Evolutionary conservation across 1,140 invertebrate species (phyloP).

Genomic region (Thalassaphorura encarpata): DNA sequence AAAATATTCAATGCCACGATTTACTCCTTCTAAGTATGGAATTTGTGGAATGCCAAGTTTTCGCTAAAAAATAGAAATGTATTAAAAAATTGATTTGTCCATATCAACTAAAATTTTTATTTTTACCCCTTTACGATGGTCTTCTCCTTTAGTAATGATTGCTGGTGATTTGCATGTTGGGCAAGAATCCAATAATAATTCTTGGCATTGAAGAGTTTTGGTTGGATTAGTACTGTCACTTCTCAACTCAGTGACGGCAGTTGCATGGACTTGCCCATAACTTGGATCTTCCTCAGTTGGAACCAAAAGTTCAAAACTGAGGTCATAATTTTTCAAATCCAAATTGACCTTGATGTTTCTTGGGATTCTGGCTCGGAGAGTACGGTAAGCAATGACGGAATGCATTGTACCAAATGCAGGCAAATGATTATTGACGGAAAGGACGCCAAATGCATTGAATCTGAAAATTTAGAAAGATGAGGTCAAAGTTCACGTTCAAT

Average conservation of each 20-base stretch:
- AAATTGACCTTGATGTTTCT: conserved; percentile 24
- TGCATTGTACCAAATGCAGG: conserved; percentile 25
- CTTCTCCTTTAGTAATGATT: conserved; percentile 25
- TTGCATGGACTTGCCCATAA: conserved; percentile 21
- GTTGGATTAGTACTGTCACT: conserved; percentile 5
- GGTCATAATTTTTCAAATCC: conserved; percentile 14
- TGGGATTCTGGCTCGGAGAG: conserved; percentile 19
- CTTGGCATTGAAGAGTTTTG: conserved; percentile 4
- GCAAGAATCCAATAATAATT: conserved; percentile 16
- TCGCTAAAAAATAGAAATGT: conserved; percentile 8
- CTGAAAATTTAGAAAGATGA: conserved; percentile 3
- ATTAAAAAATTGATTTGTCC: too few species aligned
- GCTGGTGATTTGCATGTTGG: conserved; percentile 15
- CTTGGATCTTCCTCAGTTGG: conserved; percentile 30
- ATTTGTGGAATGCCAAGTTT: conserved; percentile 18
- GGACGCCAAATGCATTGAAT: conserved; percentile 9
- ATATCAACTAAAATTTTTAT: too few species aligned
- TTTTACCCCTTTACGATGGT: conserved; percentile 14
- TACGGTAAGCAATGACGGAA: conserved; percentile 23
- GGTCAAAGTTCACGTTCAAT: not conserved
- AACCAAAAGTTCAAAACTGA: conserved; percentile 17
- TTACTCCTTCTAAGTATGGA: conserved; percentile 27
- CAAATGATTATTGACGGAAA: conserved; percentile 23
- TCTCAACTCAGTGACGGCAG: conserved; percentile 16
- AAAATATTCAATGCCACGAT: conserved; percentile 26